These are phyloP conservation scores for Eupeodes latifasciatus DNA, from an alignment of 2,888 invertebrate genomes.

Conservation along the genomic window DNA sequence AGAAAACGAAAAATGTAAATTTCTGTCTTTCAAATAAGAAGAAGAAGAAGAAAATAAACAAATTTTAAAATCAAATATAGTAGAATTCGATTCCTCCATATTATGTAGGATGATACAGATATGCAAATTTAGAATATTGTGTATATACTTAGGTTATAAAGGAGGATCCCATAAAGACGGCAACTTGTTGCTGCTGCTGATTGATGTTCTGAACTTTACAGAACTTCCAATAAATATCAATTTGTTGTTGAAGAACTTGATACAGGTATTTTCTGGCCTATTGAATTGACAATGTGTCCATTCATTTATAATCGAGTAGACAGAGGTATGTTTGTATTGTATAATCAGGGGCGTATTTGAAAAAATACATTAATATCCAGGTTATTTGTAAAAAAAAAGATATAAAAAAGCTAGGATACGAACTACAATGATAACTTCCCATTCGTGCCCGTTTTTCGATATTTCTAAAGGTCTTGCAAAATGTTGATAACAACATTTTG, in stretches of 20 bases:
- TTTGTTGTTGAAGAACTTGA: conserved; percentile 62
- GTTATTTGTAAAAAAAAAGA: no score
- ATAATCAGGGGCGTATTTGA: background rate
- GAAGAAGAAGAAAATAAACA: conserved; percentile 36
- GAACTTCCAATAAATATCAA: conserved; percentile 73
- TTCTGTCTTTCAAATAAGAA: background rate
- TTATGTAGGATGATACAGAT: conserved; percentile 32
- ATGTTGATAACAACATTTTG: no score
- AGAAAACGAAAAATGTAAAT: conserved; percentile 54
- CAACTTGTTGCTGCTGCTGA: conserved; percentile 35
- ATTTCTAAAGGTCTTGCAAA: no score
- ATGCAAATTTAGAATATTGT: conserved; percentile 49
- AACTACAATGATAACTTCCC: no score
- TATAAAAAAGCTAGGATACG: no score
- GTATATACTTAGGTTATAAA: background rate
- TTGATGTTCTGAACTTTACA: conserved; percentile 5
- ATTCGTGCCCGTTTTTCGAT: no score
- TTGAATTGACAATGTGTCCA: conserved; percentile 11
- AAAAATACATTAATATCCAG: no score
- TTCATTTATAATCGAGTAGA: conserved; percentile 10
- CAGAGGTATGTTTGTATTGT: background rate
- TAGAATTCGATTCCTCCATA: conserved; percentile 24
- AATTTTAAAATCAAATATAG: conserved; percentile 13
- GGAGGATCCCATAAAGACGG: conserved; percentile 9
- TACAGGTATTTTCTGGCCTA: conserved; percentile 29